Percentiles rank a stretch among this genome's conserved stretches.
phyloP scores from a whole-genome alignment of 2,113 vertebrate genomes.

The Hippocampus comes region DNA sequence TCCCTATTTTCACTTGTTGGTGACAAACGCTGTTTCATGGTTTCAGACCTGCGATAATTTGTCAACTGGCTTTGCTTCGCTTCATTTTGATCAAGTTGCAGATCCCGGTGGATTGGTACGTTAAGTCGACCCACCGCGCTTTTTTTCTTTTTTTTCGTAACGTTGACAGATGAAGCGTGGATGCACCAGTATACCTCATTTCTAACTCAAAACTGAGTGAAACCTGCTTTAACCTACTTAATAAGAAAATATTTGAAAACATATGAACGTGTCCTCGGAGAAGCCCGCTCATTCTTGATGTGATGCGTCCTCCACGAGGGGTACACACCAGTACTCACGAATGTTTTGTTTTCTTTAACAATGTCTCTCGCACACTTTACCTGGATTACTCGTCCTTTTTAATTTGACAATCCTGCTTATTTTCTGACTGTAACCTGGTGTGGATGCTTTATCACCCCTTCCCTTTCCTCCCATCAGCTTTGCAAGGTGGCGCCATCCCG shows the following conservation, averaged over 20 bases:
- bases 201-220: constrained; percentile 85
- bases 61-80: constrained; percentile 26
- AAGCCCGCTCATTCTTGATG: constrained; percentile 78
- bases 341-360: constrained; percentile 47
- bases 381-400: constrained; percentile 19
- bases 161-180: constrained; percentile 23
- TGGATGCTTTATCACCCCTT: not conserved
- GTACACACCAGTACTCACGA: constrained; percentile 42
- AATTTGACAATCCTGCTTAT: constrained; percentile 71
- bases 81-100: constrained; percentile 20
- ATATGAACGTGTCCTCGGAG: constrained; percentile 68
- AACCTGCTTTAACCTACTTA: constrained; percentile 88
- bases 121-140: constrained; percentile 36
- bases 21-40: constrained; percentile 18
- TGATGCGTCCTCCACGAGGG: constrained; percentile 61
- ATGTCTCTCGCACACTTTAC: constrained; percentile 1
- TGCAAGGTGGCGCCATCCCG: constrained; percentile 53
- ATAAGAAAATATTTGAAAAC: constrained; percentile 32
- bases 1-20: not conserved
- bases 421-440: not conserved
- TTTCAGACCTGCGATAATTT: not conserved
- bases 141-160: constrained; percentile 28
- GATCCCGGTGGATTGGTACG: constrained; percentile 23
- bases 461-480: constrained; percentile 3
- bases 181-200: constrained; percentile 90